Conservation (phyloP, 1,140 invertebrate genomes). For the Drosophila orena region DNA sequence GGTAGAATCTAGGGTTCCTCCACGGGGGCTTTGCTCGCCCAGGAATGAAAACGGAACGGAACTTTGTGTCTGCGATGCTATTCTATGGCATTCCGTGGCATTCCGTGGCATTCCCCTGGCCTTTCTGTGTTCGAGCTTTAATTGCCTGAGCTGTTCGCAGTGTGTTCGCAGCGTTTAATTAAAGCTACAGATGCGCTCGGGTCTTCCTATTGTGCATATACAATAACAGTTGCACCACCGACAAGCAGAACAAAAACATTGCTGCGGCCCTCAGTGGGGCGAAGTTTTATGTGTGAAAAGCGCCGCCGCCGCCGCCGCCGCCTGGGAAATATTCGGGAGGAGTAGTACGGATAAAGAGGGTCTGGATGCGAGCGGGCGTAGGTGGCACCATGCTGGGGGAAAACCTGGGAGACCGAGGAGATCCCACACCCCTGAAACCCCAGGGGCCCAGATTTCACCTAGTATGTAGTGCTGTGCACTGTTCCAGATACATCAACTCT, state of each 20-base stretch:
- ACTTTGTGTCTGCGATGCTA: slow-evolving; percentile 45
- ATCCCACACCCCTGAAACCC: slow-evolving; percentile 2
- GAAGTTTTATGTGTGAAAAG: slow-evolving; percentile 75
- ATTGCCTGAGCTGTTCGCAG: slow-evolving; percentile 70
- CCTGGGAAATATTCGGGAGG: slow-evolving; percentile 59
- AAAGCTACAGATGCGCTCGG: slow-evolving; percentile 64
- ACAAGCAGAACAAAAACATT: slow-evolving; percentile 58
- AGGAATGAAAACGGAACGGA: slow-evolving; percentile 62
- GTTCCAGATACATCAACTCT: slow-evolving; percentile 20
- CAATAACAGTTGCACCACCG: slow-evolving; percentile 52
- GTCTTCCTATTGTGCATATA: slow-evolving; percentile 58
- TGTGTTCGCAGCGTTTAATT: slow-evolving; percentile 76
- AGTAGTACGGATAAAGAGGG: slow-evolving; percentile 3
- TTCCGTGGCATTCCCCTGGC: slow-evolving; percentile 11
- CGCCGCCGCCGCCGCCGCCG: slow-evolving; percentile 42
- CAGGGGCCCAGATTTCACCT: slow-evolving; percentile 40
- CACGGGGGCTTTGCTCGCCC: slow-evolving; percentile 48
- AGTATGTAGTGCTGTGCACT: slow-evolving; percentile 21
- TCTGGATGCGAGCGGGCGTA: slow-evolving; percentile 16
- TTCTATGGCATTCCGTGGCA: slow-evolving; percentile 6
- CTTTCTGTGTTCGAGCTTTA: slow-evolving; percentile 61
- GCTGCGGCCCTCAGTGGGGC: slow-evolving; percentile 32
- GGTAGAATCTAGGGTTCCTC: slow-evolving; percentile 9
- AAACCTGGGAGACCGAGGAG: slow-evolving; percentile 6
- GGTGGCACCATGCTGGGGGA: slow-evolving; percentile 35